Evolutionary conservation across 2,113 vertebrate species (phyloP).

Genomic region (Merops nubicus): DNA sequence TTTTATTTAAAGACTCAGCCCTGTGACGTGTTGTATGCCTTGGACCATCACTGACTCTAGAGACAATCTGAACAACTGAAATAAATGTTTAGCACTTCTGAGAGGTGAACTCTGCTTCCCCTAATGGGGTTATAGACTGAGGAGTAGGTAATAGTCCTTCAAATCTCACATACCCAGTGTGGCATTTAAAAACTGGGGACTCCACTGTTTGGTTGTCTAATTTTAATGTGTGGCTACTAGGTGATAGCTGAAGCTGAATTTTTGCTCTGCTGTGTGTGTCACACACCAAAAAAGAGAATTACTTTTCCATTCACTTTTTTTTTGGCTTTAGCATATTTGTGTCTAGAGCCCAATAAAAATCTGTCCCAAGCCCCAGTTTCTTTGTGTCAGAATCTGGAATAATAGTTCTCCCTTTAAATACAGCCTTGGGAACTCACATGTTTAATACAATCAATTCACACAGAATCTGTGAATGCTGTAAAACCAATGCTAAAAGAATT

Average conservation of each 20-base stretch:
- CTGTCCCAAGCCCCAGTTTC: background rate
- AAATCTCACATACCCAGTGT: background rate
- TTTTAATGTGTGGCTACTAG: background rate
- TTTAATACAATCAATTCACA: background rate
- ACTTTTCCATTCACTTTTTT: background rate
- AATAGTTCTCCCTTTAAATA: background rate
- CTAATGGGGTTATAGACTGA: background rate
- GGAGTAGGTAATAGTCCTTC: background rate
- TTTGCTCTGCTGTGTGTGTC: background rate
- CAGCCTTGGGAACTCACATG: background rate
- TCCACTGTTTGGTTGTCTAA: background rate
- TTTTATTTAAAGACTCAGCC: background rate
- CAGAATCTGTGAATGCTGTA: background rate
- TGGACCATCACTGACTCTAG: background rate
- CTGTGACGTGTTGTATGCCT: background rate
- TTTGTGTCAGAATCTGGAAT: background rate
- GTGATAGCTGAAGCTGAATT: background rate
- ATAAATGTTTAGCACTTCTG: background rate
- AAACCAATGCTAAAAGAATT: background rate
- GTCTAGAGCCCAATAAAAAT: background rate
- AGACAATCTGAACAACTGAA: background rate
- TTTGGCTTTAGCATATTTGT: background rate
- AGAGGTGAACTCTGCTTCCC: background rate
- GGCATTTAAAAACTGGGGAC: background rate
- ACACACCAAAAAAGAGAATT: background rate